Percentiles rank a stretch among this genome's conserved stretches.
Conservation (phyloP, 2,113 vertebrate species). For the Ammodytes dubius region DNA sequence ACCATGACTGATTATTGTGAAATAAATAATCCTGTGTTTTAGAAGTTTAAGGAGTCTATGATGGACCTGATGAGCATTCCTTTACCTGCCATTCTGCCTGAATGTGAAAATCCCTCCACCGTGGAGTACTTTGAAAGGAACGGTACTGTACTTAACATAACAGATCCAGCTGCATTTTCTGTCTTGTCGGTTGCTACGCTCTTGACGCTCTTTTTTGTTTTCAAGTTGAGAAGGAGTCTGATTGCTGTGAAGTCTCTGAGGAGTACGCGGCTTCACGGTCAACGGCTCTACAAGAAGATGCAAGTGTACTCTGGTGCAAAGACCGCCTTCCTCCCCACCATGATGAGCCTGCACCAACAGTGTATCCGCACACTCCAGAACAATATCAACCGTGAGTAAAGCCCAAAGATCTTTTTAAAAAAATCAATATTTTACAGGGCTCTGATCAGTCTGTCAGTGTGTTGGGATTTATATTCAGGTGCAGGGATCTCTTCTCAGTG, state of each 20-base stretch:
- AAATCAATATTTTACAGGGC: too few species aligned
- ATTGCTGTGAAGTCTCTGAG: slow-evolving; percentile 62
- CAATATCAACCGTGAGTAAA: slow-evolving; percentile 90
- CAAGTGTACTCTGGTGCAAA: slow-evolving; percentile 92
- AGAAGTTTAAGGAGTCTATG: slow-evolving; percentile 77
- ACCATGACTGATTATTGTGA: not conserved
- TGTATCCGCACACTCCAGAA: slow-evolving; percentile 92
- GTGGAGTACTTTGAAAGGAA: slow-evolving; percentile 80
- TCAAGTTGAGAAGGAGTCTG: slow-evolving; percentile 69
- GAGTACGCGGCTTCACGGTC: slow-evolving; percentile 86
- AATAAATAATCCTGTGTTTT: slow-evolving; percentile 21
- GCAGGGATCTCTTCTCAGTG: slow-evolving; percentile 77
- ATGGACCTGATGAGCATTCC: slow-evolving; percentile 86
- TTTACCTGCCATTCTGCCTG: slow-evolving; percentile 84
- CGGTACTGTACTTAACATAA: slow-evolving; percentile 68
- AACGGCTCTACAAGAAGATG: slow-evolving; percentile 90
- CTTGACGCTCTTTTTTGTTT: not conserved
- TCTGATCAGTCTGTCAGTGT: slow-evolving; percentile 5
- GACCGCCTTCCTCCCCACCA: slow-evolving; percentile 84
- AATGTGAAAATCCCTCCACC: slow-evolving; percentile 75
- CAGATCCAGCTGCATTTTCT: not conserved
- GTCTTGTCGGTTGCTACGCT: not conserved
- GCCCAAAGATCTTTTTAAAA: not conserved
- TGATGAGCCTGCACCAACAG: slow-evolving; percentile 90
- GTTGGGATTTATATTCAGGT: slow-evolving; percentile 30